Conservation (phyloP, 2,113 vertebrate species). For the Charadrius vociferus region DNA sequence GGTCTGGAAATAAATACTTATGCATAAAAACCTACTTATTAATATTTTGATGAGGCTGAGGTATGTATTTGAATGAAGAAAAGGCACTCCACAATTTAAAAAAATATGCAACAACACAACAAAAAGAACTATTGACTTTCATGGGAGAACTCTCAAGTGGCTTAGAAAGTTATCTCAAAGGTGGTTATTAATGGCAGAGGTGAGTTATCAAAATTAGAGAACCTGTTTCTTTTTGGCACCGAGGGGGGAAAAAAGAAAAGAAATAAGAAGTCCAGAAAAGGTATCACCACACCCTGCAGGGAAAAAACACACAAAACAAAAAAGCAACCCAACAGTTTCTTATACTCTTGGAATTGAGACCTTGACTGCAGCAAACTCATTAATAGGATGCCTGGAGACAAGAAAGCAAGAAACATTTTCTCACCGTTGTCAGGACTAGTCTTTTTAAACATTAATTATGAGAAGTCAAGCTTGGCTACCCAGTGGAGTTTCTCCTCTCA, state of each 20-base stretch:
- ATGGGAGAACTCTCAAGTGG: background rate
- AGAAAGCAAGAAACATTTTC: background rate
- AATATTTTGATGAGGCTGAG: slow-evolving; percentile 55
- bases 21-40: slow-evolving; percentile 48
- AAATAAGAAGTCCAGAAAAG: background rate
- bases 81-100: background rate
- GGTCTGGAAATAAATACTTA: slow-evolving; percentile 65
- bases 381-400: slow-evolving; percentile 10
- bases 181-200: background rate
- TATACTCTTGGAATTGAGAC: background rate
- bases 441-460: background rate
- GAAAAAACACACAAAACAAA: background rate
- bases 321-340: background rate
- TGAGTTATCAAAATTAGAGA: background rate
- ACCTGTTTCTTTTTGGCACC: background rate
- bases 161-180: background rate
- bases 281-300: background rate
- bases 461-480: background rate
- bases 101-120: background rate
- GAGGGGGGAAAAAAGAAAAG: too few relatives aligned
- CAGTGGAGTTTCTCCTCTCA: background rate
- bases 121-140: slow-evolving; percentile 16
- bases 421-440: background rate
- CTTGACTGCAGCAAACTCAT: background rate
- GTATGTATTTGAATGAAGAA: slow-evolving; percentile 33